Percentiles rank a stretch among this genome's conserved stretches.
phyloP scores from a whole-genome alignment of 1,140 invertebrate genomes.

The Temnothorax nylanderi region DNA sequence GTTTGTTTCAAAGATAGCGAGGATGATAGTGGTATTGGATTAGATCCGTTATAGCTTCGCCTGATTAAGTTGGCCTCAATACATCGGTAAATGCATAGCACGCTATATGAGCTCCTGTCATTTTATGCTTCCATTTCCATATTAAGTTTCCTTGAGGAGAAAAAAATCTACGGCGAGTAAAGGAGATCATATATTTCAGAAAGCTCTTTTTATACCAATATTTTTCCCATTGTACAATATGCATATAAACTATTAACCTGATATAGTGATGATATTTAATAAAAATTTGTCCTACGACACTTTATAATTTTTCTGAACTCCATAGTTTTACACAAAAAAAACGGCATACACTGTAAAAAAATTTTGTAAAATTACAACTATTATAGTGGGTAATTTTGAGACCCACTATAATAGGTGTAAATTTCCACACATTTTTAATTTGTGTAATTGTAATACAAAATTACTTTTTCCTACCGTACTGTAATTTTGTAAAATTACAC shows the following conservation, averaged over 20 bases:
- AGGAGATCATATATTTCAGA: neutral
- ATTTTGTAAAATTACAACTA: too few relatives aligned
- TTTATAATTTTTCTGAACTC: neutral
- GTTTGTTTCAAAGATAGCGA: constrained; percentile 4
- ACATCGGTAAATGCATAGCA: constrained; percentile 20
- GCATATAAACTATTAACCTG: neutral
- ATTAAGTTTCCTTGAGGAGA: neutral
- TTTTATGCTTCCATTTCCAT: constrained; percentile 32
- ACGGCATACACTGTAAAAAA: too few relatives aligned
- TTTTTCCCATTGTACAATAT: neutral
- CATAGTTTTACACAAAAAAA: neutral
- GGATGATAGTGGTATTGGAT: neutral
- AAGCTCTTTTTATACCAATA: neutral
- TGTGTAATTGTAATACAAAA: too few relatives aligned
- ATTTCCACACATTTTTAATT: too few relatives aligned
- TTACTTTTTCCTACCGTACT: too few relatives aligned
- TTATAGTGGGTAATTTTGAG: too few relatives aligned
- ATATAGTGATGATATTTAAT: neutral
- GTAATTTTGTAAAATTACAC: too few relatives aligned
- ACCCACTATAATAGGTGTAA: too few relatives aligned
- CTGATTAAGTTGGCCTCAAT: constrained; percentile 34
- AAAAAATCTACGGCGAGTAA: neutral
- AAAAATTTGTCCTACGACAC: neutral
- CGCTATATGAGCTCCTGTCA: neutral
- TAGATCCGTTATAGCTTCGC: constrained; percentile 17